phyloP scores from a whole-genome alignment of 2,797 vertebrate genomes.

The Crypturellus tataupa region DNA sequence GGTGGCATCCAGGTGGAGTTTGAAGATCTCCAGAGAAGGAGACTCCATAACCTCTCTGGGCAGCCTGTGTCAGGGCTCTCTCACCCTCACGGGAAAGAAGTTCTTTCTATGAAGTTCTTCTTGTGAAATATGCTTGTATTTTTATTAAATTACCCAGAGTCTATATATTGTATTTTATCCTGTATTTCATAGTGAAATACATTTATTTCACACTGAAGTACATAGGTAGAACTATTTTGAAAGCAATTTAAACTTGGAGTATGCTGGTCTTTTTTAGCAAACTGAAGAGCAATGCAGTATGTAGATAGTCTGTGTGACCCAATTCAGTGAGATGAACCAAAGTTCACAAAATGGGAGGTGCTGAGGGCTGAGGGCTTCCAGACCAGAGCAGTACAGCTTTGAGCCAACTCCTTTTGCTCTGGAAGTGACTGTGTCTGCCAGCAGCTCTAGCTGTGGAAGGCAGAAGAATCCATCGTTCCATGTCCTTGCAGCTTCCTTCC shows the following conservation, averaged over 20 bases:
- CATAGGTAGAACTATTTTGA: background rate
- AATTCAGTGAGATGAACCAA: background rate
- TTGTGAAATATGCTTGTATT: background rate
- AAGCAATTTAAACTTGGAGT: background rate
- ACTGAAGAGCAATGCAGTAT: background rate
- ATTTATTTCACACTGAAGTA: background rate
- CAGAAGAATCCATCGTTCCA: background rate
- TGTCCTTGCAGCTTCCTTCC: background rate
- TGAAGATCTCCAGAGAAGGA: too few relatives aligned
- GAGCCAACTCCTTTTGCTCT: background rate
- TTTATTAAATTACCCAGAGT: background rate
- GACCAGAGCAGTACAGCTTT: background rate
- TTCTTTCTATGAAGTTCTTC: too few relatives aligned
- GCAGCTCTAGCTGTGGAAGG: too few relatives aligned
- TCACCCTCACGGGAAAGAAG: too few relatives aligned
- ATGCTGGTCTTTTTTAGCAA: background rate
- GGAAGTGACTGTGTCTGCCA: too few relatives aligned
- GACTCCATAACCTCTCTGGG: too few relatives aligned
- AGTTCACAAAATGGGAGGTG: background rate
- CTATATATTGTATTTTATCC: background rate
- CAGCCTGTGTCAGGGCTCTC: too few relatives aligned
- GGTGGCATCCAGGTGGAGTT: too few relatives aligned
- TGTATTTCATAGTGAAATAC: background rate
- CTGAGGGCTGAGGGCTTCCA: background rate
- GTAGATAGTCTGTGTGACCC: too few relatives aligned